These are phyloP conservation scores for Globia sparganii DNA, from an alignment of 2,888 invertebrate species.

Conservation along the genomic window DNA sequence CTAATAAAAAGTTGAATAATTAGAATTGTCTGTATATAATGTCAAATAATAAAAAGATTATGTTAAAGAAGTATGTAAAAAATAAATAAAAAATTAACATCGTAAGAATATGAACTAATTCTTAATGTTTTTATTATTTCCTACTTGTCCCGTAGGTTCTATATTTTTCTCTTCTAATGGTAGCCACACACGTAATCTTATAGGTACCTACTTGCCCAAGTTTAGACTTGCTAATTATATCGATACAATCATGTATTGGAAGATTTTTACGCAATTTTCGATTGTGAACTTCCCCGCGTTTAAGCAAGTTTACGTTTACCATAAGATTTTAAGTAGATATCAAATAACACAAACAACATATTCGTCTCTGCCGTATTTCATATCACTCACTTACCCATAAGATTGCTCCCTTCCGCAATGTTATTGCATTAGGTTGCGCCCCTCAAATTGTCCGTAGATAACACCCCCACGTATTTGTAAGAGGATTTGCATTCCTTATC, in stretches of 20 bases:
- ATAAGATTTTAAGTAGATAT: neutral
- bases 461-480: conserved; percentile 74
- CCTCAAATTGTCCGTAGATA: conserved; percentile 78
- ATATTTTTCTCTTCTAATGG: neutral
- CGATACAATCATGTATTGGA: neutral
- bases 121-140: too few species aligned
- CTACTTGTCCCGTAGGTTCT: too few species aligned
- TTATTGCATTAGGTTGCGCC: conserved; percentile 75
- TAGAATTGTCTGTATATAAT: too few species aligned
- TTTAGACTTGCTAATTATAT: too few species aligned
- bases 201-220: too few species aligned
- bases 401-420: conserved; percentile 77
- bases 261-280: neutral
- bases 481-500: conserved; percentile 79
- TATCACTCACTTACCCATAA: conserved; percentile 67
- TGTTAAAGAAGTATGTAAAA: too few species aligned
- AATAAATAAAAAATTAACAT: too few species aligned
- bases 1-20: too few species aligned
- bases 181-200: neutral
- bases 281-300: neutral
- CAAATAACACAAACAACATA: conserved; percentile 43
- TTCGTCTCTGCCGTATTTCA: conserved; percentile 65
- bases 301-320: neutral
- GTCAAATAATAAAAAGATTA: too few species aligned
- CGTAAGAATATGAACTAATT: neutral